Base-by-base conservation (phyloP, 2,888 invertebrate species). In the Doris montereyensis region DNA sequence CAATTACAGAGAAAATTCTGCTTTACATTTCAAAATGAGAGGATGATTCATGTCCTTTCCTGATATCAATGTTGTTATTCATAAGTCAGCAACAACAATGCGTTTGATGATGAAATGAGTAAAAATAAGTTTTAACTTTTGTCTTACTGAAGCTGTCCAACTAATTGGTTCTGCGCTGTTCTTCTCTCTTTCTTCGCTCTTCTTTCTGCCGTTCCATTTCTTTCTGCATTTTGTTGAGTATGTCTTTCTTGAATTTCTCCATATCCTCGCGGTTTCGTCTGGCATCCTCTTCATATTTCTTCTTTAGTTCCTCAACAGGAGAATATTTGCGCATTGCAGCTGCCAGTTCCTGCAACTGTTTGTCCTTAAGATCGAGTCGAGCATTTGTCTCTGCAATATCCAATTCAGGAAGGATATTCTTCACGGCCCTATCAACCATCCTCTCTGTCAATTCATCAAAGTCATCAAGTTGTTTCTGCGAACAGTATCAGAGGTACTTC, bases 321-420 rank as follows among this genome's bases (percentile, higher is more conserved):
- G 86, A 86, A 81, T 87, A 86, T 1, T 83, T 83, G 74, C 84
- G 83, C 88, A 90, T 89, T 79, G 89, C 88, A 4, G 88, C 88
- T 0, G 88, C 87, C 10, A 90, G 84, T 71, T 90, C 90, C 32
- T 82, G 81, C 24, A 90, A 85, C 76, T 90, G 90, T 79, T 87
- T 87, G 72, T 89, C 89, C 72, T 89, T 89, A 70, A 90, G 86
- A 17, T 86, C 83, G 1, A 90, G 87, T 4, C 88, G 80, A 4
- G 84, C 85, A 76, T 89, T 83, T 3, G 87, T 89, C 73, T 88
- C 86, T 21, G 87, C 79, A 1, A 87, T 85, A 77, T 89, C 87
- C 74, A 87, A 81, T 68, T 85, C 84, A 17, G 87, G 87, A 17
- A 81, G 74, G 3, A 86, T 82, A 65, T 89, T 87, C 52, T 84